phyloP scores from a whole-genome alignment of 1,140 invertebrate species.

The Drosophila sproati region DNA sequence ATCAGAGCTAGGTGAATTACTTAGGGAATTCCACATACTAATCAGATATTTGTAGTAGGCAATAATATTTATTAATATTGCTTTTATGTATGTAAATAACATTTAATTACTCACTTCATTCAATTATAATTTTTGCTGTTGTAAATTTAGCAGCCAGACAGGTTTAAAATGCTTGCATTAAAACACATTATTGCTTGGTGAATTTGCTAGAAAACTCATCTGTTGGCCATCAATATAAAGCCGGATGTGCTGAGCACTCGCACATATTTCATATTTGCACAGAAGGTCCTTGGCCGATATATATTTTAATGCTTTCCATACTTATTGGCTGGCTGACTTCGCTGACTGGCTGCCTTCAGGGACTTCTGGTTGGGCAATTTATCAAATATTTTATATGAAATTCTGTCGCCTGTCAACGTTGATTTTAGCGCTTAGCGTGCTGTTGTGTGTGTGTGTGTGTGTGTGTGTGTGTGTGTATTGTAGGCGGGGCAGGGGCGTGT shows the following conservation, averaged over 20 bases:
- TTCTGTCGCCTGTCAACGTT: slow-evolving; percentile 72
- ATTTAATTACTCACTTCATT: too few relatives aligned
- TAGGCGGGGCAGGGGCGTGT: slow-evolving; percentile 25
- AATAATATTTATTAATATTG: too few relatives aligned
- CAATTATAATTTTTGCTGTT: too few relatives aligned
- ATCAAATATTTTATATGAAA: slow-evolving; percentile 71
- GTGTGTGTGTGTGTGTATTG: background rate
- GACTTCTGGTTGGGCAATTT: slow-evolving; percentile 59
- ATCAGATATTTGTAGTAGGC: too few relatives aligned
- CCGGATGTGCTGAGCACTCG: slow-evolving; percentile 13
- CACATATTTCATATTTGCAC: slow-evolving; percentile 31
- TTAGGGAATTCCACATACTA: background rate
- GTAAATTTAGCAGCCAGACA: background rate
- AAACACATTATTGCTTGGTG: background rate
- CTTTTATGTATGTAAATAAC: too few relatives aligned
- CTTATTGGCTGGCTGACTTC: background rate
- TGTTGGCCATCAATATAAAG: slow-evolving; percentile 27
- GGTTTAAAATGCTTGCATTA: background rate
- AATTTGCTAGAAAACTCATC: slow-evolving; percentile 16
- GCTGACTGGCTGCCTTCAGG: slow-evolving; percentile 12
- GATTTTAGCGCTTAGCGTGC: slow-evolving; percentile 70
- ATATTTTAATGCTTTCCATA: slow-evolving; percentile 19
- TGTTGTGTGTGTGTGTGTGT: slow-evolving; percentile 3
- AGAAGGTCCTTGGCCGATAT: slow-evolving; percentile 15
- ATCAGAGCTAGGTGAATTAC: background rate